Evolutionary conservation across 2,113 vertebrate genomes (phyloP).

Genomic region (Cariama cristata): DNA sequence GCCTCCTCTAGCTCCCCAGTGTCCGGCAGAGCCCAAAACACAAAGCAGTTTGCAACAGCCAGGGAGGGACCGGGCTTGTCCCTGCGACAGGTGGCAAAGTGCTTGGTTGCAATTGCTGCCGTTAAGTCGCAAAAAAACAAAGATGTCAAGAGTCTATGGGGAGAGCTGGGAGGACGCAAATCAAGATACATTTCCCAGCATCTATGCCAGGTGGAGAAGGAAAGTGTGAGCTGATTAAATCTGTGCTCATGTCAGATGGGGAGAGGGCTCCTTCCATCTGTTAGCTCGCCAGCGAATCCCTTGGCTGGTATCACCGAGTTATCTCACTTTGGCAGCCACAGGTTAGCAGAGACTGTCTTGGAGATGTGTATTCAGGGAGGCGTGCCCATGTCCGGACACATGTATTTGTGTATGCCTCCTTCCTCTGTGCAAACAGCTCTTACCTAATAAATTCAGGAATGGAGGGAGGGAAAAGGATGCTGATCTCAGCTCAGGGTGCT

Average conservation of each 20-base stretch:
- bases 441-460: fast-evolving
- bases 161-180: conserved; percentile 34
- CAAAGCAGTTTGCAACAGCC: background rate
- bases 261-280: conserved; percentile 62
- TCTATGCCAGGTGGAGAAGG: conserved; percentile 39
- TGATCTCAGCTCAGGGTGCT: fast-evolving
- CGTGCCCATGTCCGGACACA: fast-evolving
- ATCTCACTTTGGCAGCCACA: background rate
- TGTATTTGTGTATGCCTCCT: fast-evolving
- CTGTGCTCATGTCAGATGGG: conserved; percentile 25
- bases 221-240: conserved; percentile 52
- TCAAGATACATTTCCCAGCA: conserved; percentile 35
- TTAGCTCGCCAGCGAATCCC: background rate
- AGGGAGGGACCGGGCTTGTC: background rate
- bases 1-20: background rate
- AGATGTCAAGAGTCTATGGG: conserved; percentile 30
- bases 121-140: conserved; percentile 30
- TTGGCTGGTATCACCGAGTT: background rate
- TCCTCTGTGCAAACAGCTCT: background rate
- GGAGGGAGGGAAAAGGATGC: too few relatives aligned
- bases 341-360: background rate
- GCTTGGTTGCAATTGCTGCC: background rate
- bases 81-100: conserved; percentile 30
- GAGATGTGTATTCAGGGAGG: background rate
- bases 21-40: background rate